phyloP scores from a whole-genome alignment of 2,113 vertebrate species.

The Stomatorhinus ivindoensis region DNA sequence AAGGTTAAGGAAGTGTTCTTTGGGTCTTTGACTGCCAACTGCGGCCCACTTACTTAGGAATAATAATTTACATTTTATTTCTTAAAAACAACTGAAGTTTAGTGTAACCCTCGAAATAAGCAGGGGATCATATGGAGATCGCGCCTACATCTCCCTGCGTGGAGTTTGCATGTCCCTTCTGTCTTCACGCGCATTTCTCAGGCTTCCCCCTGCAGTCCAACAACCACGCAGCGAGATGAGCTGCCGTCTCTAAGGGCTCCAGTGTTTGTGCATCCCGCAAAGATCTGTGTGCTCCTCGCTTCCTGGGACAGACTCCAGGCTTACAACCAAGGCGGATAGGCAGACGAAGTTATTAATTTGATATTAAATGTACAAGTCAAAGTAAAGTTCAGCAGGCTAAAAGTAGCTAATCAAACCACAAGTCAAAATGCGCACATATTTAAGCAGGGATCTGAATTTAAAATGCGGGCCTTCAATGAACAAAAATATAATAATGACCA shows the following conservation, averaged over 20 bases:
- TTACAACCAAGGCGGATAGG: background rate
- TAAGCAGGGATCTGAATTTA: background rate
- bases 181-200: background rate
- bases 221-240: background rate
- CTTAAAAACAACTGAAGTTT: background rate
- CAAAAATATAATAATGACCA: background rate
- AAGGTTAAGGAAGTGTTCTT: background rate
- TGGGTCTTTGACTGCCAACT: background rate
- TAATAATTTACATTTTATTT: background rate
- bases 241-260: background rate
- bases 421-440: background rate
- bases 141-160: background rate
- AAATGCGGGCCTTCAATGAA: background rate
- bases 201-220: background rate
- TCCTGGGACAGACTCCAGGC: background rate
- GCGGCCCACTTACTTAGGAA: background rate
- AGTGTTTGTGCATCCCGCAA: background rate
- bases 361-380: background rate
- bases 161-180: background rate
- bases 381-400: background rate
- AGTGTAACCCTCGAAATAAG: background rate
- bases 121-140: background rate
- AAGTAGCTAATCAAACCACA: background rate
- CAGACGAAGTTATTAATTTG: background rate
- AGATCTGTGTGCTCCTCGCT: background rate